Conservation (phyloP, 2,888 invertebrate genomes). For the Erpobdella octoculata region DNA sequence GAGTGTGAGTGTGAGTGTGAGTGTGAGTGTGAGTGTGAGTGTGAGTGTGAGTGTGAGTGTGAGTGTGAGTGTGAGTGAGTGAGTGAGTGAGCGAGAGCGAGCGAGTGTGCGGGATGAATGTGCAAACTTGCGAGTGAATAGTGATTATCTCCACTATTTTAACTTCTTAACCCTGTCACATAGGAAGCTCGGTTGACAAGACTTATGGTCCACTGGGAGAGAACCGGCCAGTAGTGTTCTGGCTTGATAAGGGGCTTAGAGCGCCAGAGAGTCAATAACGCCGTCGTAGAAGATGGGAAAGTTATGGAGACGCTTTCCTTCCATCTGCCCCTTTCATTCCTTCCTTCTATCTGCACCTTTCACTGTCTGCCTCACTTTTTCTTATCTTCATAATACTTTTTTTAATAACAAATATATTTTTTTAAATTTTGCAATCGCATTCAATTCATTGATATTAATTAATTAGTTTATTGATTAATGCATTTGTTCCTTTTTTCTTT, state of each 20-base stretch:
- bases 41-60: not conserved
- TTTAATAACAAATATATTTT: not conserved
- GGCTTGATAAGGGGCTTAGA: not conserved
- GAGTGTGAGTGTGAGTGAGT: not conserved
- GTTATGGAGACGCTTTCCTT: not conserved
- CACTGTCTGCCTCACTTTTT: not conserved
- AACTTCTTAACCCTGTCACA: not conserved
- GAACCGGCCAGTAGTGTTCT: not conserved
- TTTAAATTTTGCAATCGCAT: not conserved
- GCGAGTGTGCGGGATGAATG: not conserved
- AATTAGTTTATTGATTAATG: not conserved
- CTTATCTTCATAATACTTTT: not conserved
- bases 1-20: not conserved
- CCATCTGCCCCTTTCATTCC: not conserved
- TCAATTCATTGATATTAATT: not conserved
- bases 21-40: not conserved
- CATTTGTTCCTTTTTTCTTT: not conserved
- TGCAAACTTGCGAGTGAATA: not conserved
- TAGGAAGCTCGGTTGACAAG: conserved; percentile 8
- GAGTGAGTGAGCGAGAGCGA: not conserved
- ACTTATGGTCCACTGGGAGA: conserved; percentile 2
- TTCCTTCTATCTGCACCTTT: not conserved
- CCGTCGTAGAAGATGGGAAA: not conserved
- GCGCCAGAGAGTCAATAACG: not conserved
- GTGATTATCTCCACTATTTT: not conserved